Percentiles rank a stretch among this genome's conserved stretches.
Evolutionary conservation across 2,888 invertebrate genomes (phyloP).

Genomic region (Chrysopilus asiliformis): DNA sequence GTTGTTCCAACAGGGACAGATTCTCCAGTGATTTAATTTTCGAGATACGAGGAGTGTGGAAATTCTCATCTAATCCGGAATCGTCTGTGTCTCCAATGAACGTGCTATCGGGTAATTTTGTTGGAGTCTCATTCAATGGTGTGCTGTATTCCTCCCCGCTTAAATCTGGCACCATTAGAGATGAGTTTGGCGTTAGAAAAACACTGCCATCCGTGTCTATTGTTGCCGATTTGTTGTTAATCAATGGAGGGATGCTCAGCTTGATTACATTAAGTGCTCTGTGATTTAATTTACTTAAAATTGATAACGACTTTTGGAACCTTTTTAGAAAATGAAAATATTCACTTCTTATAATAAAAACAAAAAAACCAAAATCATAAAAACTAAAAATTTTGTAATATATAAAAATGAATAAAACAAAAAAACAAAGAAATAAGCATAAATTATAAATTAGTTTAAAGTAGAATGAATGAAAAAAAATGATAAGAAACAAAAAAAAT

Average conservation of each 20-base stretch:
- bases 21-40: conserved; percentile 36
- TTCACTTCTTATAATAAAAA: conserved; percentile 4
- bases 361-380: conserved; percentile 5
- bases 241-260: conserved; percentile 28
- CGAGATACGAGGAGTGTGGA: conserved; percentile 30
- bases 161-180: conserved; percentile 21
- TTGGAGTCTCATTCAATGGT: conserved; percentile 28
- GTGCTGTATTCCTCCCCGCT: conserved; percentile 31
- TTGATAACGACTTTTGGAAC: conserved; percentile 37
- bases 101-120: conserved; percentile 18
- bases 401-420: conserved; percentile 1
- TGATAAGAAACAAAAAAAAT: too few species aligned
- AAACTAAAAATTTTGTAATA: background rate
- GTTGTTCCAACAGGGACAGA: conserved; percentile 33
- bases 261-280: conserved; percentile 33
- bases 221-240: conserved; percentile 9
- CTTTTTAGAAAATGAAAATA: conserved; percentile 17
- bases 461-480: too few species aligned
- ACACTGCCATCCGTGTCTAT: conserved; percentile 20
- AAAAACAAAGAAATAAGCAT: conserved; percentile 5
- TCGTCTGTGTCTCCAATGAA: conserved; percentile 24
- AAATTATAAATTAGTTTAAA: conserved; percentile 10
- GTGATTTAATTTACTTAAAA: conserved; percentile 36
- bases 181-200: conserved; percentile 32
- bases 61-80: conserved; percentile 33